Evolutionary conservation across 2,888 invertebrate species (phyloP).

Genomic region (Aspidapion aeneum): DNA sequence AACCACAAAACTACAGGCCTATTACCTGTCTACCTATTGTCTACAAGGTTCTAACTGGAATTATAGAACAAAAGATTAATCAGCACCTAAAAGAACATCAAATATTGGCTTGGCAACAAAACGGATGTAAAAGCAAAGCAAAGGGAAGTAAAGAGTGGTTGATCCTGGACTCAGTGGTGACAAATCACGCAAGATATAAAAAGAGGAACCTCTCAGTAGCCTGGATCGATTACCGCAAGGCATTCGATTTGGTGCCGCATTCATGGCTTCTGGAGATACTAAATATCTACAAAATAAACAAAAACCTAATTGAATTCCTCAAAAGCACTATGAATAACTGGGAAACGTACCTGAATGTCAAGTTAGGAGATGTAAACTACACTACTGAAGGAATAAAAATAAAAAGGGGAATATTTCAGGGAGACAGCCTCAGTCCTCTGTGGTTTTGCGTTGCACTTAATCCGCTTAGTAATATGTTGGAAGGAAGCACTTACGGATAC

Average conservation of each 20-base stretch:
- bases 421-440: conserved; percentile 1
- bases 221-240: too few species aligned
- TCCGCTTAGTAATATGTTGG: neutral
- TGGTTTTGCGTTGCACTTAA: conserved; percentile 2
- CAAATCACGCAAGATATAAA: too few species aligned
- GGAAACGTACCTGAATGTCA: too few species aligned
- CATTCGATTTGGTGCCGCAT: too few species aligned
- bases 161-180: too few species aligned
- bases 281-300: too few species aligned
- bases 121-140: neutral
- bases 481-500: neutral
- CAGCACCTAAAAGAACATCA: neutral
- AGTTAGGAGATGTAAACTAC: neutral
- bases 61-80: neutral
- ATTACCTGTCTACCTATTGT: too few species aligned
- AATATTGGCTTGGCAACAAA: neutral
- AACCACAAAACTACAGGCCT: neutral
- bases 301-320: too few species aligned
- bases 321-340: too few species aligned
- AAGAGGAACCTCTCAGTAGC: too few species aligned
- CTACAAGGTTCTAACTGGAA: too few species aligned
- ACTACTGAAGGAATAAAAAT: neutral
- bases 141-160: neutral
- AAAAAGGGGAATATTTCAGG: neutral
- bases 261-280: too few species aligned